Base-by-base conservation (phyloP, 2,888 invertebrate species). In the Drosophila parthenogenetica region DNA sequence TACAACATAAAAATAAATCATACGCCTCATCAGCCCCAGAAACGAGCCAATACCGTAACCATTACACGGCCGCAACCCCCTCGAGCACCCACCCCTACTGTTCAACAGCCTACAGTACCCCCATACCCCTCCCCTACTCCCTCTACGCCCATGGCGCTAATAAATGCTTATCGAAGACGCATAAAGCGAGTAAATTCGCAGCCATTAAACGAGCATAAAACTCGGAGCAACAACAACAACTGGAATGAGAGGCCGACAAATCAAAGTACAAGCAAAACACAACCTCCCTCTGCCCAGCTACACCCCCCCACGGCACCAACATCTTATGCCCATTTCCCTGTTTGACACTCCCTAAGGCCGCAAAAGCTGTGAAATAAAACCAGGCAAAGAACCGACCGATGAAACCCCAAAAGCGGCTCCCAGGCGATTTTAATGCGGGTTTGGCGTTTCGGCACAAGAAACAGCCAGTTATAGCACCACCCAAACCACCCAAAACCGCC, bases 141-240 rank as follows among this genome's bases (percentile, higher is more conserved):
- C 16, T 13, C 57, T 17, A 35, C 29, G 63, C 57, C 81, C 69
- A 77, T 77, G 84, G 81, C 78, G 84, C 84, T 89, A 85, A 85
- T 85, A 85, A 85, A 85, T 85, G 90, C 84, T 88, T 89, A 85
- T 85, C 90, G 84, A 85, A 89, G 89, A 89, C 84, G 87, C 84
- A 85, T 85, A 85, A 89, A 85, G 89, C 87, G 84, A 89, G 84
- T 89, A 89, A 85, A 88, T 89, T 89, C 90, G 84, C 89, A 89
- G 81, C 89, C 84, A 85, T 85, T 88, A 85, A 89, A 84, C 90
- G 89, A 80, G 84, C 89, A 89, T 89, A 89, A 88, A 85, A 85
- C 89, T 88, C 81, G 71, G 54, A 58, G 37, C 22, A 29, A 37
- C 45, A 57, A 25, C 35, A 53, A 57, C 45, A 46, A 35, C 45